These are phyloP conservation scores for Sciaenops ocellatus DNA, from an alignment of 2,797 vertebrate species.

Conservation along the genomic window DNA sequence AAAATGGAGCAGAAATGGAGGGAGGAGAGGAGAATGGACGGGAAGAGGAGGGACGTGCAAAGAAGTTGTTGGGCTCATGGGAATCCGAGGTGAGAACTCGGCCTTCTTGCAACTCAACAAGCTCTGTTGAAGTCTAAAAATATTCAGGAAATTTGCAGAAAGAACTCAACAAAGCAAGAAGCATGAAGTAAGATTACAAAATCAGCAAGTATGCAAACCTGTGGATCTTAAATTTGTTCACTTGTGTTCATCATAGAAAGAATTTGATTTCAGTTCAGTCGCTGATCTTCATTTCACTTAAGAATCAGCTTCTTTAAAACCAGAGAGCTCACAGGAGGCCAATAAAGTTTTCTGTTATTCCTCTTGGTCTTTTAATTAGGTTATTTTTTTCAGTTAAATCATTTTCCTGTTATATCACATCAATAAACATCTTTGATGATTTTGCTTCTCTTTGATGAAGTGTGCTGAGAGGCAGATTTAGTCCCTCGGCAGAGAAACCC, in stretches of 20 bases:
- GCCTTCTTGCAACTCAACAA: background rate
- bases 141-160: background rate
- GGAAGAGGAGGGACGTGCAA: slow-evolving; percentile 21
- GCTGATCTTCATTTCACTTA: background rate
- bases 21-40: background rate
- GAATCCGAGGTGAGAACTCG: slow-evolving; percentile 66
- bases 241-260: too few species aligned
- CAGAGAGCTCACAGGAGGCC: background rate
- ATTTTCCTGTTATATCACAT: background rate
- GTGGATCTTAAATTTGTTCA: background rate
- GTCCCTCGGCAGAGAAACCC: slow-evolving; percentile 6
- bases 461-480: slow-evolving; percentile 33
- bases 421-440: background rate
- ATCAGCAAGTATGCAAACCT: background rate
- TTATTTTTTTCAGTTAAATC: background rate
- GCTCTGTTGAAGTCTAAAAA: background rate
- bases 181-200: background rate
- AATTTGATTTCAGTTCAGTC: background rate
- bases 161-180: background rate
- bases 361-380: background rate
- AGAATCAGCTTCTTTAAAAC: background rate
- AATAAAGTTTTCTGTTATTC: background rate
- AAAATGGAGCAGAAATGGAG: background rate
- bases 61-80: slow-evolving; percentile 27
- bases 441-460: slow-evolving; percentile 27